A percentile compares a stretch with the other conserved stretches of the same genome.
phyloP scores from a whole-genome alignment of 2,797 vertebrate genomes.

The Peromyscus attwateri region DNA sequence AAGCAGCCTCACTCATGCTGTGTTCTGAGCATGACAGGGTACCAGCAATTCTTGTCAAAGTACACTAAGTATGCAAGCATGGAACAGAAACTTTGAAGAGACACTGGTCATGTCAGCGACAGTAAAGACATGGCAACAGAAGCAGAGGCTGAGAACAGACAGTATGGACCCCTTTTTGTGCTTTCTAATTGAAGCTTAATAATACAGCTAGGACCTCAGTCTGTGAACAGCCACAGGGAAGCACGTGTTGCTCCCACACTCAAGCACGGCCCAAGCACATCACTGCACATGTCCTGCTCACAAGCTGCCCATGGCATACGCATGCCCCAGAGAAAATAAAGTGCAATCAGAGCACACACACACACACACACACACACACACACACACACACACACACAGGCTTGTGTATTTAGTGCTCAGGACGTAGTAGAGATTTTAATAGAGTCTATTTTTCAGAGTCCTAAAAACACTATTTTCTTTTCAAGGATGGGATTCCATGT shows the following conservation, averaged over 20 bases:
- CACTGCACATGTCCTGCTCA: not conserved
- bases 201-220: constrained; percentile 29
- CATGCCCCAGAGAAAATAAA: not conserved
- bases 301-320: not conserved
- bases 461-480: not conserved
- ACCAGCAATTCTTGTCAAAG: not conserved
- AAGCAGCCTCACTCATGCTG: not conserved
- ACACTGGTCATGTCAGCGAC: too few species aligned
- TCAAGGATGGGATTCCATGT: not conserved
- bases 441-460: not conserved
- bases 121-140: not conserved
- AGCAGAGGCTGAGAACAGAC: not conserved
- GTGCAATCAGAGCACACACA: not conserved
- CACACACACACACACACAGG: not conserved
- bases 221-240: not conserved
- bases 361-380: not conserved
- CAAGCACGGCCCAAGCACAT: not conserved
- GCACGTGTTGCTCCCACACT: not conserved
- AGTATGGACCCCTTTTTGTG: not conserved
- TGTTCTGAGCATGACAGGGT: not conserved
- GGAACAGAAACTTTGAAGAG: not conserved
- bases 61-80: not conserved
- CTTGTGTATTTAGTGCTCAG: not conserved
- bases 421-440: not conserved
- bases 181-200: constrained; percentile 49